Base-by-base conservation (phyloP, 2,797 vertebrate genomes). In the Otus scops region DNA sequence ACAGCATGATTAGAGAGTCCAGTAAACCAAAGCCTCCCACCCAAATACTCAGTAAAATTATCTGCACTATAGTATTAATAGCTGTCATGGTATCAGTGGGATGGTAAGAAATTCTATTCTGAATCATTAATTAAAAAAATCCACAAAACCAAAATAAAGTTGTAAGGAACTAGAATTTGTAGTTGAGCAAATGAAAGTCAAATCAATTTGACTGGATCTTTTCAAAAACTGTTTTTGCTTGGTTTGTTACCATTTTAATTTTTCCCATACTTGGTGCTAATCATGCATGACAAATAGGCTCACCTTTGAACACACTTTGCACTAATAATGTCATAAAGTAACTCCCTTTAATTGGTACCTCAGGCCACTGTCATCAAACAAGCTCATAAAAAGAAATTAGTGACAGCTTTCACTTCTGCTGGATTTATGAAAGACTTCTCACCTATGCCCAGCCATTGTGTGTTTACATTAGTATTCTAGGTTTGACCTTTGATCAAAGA, bases 251-350 rank as follows among this genome's bases (percentile, higher is more conserved):
- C 45, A 68, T 97, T 95, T 96, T 92, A 98, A 90, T 95, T 96
- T 93, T 98, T 98, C 89, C 94, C 95, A 88, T 94, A 82, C 79
- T 91, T 77, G 73, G 91, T 95, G 89, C 86, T 98, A 97, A 98
- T 97, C 96, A 95, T 79, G 91, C 96, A 92, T 97, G 98, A 98
- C 97, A 97, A 96, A 96, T 96, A 94, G 93, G 84, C 84, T 96
- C 86, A 71, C 97, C 97, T 98, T 98, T 97, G 98, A 97, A 97
- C 97, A 97, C 88, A 96, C 96, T 96, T 95, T 94, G 92, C 85
- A 97, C 97, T 98, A 98, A 98, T 96, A 97, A 97, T 85, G 64
- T 84, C 88, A 85, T 97, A 96, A 97, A 98, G 95, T 92, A 97
- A 91, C 92, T 94, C 85, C 92, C 89, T 96, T 97, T 98, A 97